Evolutionary conservation across 2,888 invertebrate genomes (phyloP).

Genomic region (Apocheima hispidaria): DNA sequence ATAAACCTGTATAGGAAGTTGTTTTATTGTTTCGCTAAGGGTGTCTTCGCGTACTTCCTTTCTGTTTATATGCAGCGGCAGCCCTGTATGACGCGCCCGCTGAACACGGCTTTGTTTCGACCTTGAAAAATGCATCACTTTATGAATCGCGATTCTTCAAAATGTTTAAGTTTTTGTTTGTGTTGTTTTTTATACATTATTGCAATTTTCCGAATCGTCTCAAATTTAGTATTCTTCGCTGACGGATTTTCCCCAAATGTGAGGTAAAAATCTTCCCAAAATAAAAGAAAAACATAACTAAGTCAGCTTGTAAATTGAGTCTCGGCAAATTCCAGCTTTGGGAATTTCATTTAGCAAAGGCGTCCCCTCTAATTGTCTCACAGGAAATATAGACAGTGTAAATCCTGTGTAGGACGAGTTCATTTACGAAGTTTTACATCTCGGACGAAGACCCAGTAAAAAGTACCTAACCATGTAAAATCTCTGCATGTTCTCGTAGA

Average conservation of each 20-base stretch:
- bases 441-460: slow-evolving; percentile 12
- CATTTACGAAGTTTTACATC: slow-evolving; percentile 45
- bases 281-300: slow-evolving; percentile 32
- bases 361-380: slow-evolving; percentile 69
- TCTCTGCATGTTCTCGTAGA: neutral
- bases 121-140: slow-evolving; percentile 26
- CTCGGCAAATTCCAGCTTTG: slow-evolving; percentile 58
- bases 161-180: slow-evolving; percentile 11
- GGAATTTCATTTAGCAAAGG: slow-evolving; percentile 73
- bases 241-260: neutral
- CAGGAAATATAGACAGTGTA: slow-evolving; percentile 61
- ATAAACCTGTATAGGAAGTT: too few species aligned
- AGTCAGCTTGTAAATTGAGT: slow-evolving; percentile 56
- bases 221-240: neutral
- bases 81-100: slow-evolving; percentile 10
- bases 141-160: slow-evolving; percentile 17
- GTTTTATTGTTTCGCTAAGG: slow-evolving; percentile 1
- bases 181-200: slow-evolving; percentile 11
- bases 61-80: neutral
- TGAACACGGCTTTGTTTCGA: slow-evolving; percentile 19
- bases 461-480: slow-evolving; percentile 4
- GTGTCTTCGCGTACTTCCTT: neutral
- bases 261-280: too few species aligned
- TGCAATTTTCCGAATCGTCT: neutral
- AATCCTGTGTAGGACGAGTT: slow-evolving; percentile 60